Evolutionary conservation across 2,888 invertebrate genomes (phyloP).

Genomic region (Conomelus anceps): DNA sequence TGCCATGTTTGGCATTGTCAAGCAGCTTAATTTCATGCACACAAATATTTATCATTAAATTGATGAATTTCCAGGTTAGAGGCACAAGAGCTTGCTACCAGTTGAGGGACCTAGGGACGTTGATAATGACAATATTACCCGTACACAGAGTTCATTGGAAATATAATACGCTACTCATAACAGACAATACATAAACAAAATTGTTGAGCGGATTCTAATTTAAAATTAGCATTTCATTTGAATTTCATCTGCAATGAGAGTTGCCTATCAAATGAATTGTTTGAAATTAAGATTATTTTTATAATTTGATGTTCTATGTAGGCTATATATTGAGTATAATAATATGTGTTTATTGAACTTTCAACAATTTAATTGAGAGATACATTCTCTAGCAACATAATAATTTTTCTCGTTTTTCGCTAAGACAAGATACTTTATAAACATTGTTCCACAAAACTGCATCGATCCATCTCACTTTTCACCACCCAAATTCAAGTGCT

Average conservation of each 20-base stretch:
- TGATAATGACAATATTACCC: neutral
- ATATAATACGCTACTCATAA: neutral
- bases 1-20: neutral
- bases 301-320: too few relatives aligned
- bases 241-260: too few relatives aligned
- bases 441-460: too few relatives aligned
- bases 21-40: neutral
- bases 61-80: neutral
- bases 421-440: too few relatives aligned
- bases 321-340: too few relatives aligned
- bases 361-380: too few relatives aligned
- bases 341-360: too few relatives aligned
- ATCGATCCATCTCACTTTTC: neutral
- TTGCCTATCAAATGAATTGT: neutral
- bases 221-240: neutral
- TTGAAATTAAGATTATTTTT: neutral
- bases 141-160: neutral
- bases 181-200: neutral
- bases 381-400: too few relatives aligned
- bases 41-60: neutral
- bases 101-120: neutral
- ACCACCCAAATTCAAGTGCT: neutral
- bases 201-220: neutral
- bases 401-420: too few relatives aligned
- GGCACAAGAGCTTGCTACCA: neutral